Evolutionary conservation across 1,140 invertebrate species (phyloP), one percentile per base, ranked within the genome.

Genomic region (Maniola jurtina): DNA sequence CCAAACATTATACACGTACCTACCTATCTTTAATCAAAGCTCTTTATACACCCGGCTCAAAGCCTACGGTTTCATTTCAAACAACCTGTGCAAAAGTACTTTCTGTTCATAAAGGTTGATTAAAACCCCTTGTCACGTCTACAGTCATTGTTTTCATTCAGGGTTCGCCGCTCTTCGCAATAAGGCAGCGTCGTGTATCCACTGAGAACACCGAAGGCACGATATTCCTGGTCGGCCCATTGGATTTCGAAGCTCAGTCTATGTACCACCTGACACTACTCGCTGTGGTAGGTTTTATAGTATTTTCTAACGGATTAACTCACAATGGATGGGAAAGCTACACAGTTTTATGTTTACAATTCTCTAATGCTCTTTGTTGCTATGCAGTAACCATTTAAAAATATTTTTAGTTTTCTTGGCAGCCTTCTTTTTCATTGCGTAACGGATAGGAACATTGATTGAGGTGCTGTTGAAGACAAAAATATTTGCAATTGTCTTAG

Each of bases 181-280:
- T 97, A 69, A 92, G 94, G 61, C 95, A 97, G 77, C 93, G 94
- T 68, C 93, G 96, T 70, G 94, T 95, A 48, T 94, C 94, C 25
- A 92, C 93, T 7, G 94, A 95, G 79, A 93, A 93, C 52, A 96
- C 95, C 25, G 94, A 95, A 83, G 95, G 95, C 45, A 94, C 95
- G 2, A 94, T 97, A 77, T 94, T 94, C 63, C 85, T 97, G 14
- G 92, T 94, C 35, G 94, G 94, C 16, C 93, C 94, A 70, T 86
- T 97, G 61, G 96, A 97, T 89, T 97, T 96, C 78, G 96, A 97
- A 79, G 95, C 93, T 34, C 95, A 96, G 87, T 95, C 96, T 55
- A 95, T 97, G 92, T 96, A 96, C 84, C 95, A 95, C 64, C 88
- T 97, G 68, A 95, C 94, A 4, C 93, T 97, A 72, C 93, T 96